phyloP scores from a whole-genome alignment of 2,888 invertebrate genomes.

The Drosophila ustulata region DNA sequence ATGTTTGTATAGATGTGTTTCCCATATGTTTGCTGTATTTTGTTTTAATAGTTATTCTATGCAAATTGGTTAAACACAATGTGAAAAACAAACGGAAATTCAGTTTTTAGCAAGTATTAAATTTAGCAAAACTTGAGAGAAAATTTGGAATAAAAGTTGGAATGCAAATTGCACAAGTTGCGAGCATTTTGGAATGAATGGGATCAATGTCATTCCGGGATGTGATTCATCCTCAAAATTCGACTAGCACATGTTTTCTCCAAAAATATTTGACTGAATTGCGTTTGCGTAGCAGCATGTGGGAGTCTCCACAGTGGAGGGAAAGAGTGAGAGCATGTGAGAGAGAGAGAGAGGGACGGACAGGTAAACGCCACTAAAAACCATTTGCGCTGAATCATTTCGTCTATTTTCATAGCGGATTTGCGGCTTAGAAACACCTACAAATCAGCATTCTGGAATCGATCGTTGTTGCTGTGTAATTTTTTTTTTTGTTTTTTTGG shows the following conservation, averaged over 20 bases:
- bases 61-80: conserved; percentile 52
- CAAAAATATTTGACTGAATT: conserved; percentile 39
- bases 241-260: conserved; percentile 49
- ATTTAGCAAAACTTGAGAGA: not conserved
- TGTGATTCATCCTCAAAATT: conserved; percentile 43
- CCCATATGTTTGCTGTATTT: conserved; percentile 25
- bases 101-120: conserved; percentile 22
- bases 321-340: conserved; percentile 1
- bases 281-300: conserved; percentile 39
- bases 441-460: conserved; percentile 39
- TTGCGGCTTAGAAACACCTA: conserved; percentile 73
- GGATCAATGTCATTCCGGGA: conserved; percentile 24
- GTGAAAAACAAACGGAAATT: conserved; percentile 59
- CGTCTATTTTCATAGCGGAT: conserved; percentile 66
- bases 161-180: not conserved
- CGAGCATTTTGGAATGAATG: conserved; percentile 5
- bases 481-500: conserved; percentile 23
- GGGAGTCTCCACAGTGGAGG: conserved; percentile 43
- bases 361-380: conserved; percentile 51
- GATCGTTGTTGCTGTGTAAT: conserved; percentile 10
- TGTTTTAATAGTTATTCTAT: conserved; percentile 58
- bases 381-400: conserved; percentile 66
- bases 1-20: conserved; percentile 13
- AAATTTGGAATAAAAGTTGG: not conserved
- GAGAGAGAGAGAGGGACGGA: not conserved